Evolutionary conservation across 2,113 vertebrate species (phyloP).

Genomic region (Penelope pileata): DNA sequence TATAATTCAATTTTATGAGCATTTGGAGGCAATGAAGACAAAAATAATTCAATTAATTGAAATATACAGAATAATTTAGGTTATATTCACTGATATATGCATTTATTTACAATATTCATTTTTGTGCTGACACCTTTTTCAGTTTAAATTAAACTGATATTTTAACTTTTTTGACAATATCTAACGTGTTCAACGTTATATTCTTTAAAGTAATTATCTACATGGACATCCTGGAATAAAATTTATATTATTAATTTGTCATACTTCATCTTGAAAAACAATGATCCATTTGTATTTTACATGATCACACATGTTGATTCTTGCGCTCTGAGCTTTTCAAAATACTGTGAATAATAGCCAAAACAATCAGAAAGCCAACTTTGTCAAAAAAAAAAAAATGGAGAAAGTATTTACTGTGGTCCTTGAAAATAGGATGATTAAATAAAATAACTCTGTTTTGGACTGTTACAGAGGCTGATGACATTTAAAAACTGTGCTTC

Average conservation of each 20-base stretch:
- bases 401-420: not conserved
- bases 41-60: not conserved
- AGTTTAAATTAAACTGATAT: not conserved
- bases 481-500: no score
- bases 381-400: not conserved
- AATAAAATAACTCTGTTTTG: not conserved
- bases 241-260: not conserved
- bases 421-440: not conserved
- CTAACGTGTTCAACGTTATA: not conserved
- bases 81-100: not conserved
- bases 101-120: not conserved
- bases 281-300: accelerated
- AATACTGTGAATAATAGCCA: not conserved
- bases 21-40: not conserved
- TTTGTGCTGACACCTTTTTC: not conserved
- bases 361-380: not conserved
- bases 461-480: no score
- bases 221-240: not conserved
- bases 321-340: not conserved
- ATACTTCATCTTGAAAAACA: not conserved
- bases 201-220: not conserved
- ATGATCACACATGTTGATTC: not conserved
- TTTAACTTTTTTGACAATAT: not conserved
- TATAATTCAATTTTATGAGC: not conserved
- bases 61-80: not conserved